These are phyloP conservation scores for Malurus elegans DNA, from an alignment of 2,113 vertebrate genomes.

Conservation along the genomic window DNA sequence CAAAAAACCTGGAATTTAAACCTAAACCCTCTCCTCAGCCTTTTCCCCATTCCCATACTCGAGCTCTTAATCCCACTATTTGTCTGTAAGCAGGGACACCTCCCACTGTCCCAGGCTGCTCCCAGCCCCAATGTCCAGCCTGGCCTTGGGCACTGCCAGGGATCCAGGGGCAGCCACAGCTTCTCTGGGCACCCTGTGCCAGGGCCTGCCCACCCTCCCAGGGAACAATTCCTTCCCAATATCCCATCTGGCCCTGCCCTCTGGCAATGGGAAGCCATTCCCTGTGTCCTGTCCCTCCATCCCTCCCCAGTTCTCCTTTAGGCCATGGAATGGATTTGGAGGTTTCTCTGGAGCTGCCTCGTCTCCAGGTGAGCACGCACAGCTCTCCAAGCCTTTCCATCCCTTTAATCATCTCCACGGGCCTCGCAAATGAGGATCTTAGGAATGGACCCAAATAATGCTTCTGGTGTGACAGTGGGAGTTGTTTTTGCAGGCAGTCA, in stretches of 20 bases:
- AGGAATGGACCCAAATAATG: neutral
- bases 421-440: neutral
- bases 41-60: neutral
- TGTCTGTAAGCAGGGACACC: neutral
- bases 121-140: neutral
- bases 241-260: neutral
- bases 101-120: neutral
- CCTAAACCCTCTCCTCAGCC: neutral
- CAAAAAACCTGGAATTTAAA: neutral
- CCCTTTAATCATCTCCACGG: neutral
- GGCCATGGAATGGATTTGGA: fast-evolving
- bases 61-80: fast-evolving
- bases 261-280: neutral
- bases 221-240: neutral
- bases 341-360: neutral
- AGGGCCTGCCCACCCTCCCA: neutral
- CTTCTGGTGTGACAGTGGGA: neutral
- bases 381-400: neutral
- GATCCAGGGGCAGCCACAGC: neutral
- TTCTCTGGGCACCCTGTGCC: neutral
- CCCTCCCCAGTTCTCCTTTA: neutral
- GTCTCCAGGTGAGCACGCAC: neutral
- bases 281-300: neutral
- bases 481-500: neutral
- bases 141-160: neutral